Base-by-base conservation (phyloP, 2,888 invertebrate genomes). In the Hydriomena furcata region DNA sequence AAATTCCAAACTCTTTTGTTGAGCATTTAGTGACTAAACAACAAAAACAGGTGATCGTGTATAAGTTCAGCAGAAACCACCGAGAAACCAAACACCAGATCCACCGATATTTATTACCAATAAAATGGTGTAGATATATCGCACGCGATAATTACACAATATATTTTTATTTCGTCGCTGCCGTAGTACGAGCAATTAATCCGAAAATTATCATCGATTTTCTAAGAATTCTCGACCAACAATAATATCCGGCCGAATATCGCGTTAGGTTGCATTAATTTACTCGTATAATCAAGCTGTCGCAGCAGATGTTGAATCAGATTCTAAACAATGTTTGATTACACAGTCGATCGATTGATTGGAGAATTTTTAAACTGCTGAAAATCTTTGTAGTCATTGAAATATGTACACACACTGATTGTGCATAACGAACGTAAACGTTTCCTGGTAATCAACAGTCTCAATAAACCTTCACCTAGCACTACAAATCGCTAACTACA, bases 101-200 rank as follows among this genome's bases (percentile, higher is more conserved):
- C 66, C 68, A 65, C 73, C 80, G 71, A 87, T 86, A 84, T 86
- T 87, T 83, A 88, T 81, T 77, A 71, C 74, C 73, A 72, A 84
- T 86, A 87, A 87, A 88, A 79, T 65, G 53, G 63, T 11, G 12
- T n/a, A 27, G 5, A 64, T 17, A 66, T 71, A 69, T 68, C 69
- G 65, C 55, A 61, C 57, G 67, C 69, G 73, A 72, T 77, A 71
- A 76, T 76, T 73, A 75, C 66, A 66, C 66, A 73, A 59, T 68
- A 62, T 36, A 25, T 60, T 72, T 74, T 73, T 72, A 65, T 65
- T 66, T 66, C 62, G 59, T 61, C 58, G 53, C 36, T 51, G 53
- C 60, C 58, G 59, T 55, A 62, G 60, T 56, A 65, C 55, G 61
- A 12, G 63, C 61, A 66, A 70, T 72, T 71, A 71, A 69, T 66